Evolutionary conservation across 1,140 invertebrate species (phyloP).

Genomic region (Drosophila bifasciata): DNA sequence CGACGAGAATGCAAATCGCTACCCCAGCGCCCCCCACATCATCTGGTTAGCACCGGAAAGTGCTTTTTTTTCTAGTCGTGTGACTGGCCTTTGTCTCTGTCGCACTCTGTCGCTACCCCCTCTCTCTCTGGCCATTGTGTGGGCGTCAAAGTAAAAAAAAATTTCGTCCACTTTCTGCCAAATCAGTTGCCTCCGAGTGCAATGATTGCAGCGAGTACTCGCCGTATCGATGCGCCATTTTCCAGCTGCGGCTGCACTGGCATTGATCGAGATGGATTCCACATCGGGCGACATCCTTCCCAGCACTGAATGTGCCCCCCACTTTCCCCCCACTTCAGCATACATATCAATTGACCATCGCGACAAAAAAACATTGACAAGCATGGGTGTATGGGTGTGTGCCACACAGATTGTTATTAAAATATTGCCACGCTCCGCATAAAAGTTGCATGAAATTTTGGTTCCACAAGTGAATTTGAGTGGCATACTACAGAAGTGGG

Average conservation of each 20-base stretch:
- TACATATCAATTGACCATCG: slow-evolving; percentile 80
- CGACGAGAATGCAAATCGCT: slow-evolving; percentile 35
- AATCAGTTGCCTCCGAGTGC: slow-evolving; percentile 33
- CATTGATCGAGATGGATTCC: slow-evolving; percentile 36
- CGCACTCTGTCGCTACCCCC: not conserved
- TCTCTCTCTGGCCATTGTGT: slow-evolving; percentile 2
- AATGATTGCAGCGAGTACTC: not conserved
- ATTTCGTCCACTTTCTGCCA: slow-evolving; percentile 41
- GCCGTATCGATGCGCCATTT: slow-evolving; percentile 42
- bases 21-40: slow-evolving; percentile 42
- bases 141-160: slow-evolving; percentile 42
- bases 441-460: slow-evolving; percentile 64
- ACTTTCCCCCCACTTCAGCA: not conserved
- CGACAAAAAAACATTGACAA: slow-evolving; percentile 54
- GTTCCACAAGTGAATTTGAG: slow-evolving; percentile 10
- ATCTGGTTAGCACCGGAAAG: slow-evolving; percentile 48
- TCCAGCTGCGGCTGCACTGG: slow-evolving; percentile 37
- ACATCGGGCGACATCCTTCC: slow-evolving; percentile 25
- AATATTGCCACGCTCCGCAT: slow-evolving; percentile 73
- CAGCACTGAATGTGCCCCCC: slow-evolving; percentile 2
- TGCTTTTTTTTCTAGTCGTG: slow-evolving; percentile 50
- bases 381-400: slow-evolving; percentile 17
- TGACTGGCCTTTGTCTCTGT: slow-evolving; percentile 58
- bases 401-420: slow-evolving; percentile 64
- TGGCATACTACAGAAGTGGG: not conserved